A percentile compares a stretch with the other conserved stretches of the same genome.
Evolutionary conservation across 1,140 invertebrate species (phyloP).

Genomic region (Psilanteris sp.): DNA sequence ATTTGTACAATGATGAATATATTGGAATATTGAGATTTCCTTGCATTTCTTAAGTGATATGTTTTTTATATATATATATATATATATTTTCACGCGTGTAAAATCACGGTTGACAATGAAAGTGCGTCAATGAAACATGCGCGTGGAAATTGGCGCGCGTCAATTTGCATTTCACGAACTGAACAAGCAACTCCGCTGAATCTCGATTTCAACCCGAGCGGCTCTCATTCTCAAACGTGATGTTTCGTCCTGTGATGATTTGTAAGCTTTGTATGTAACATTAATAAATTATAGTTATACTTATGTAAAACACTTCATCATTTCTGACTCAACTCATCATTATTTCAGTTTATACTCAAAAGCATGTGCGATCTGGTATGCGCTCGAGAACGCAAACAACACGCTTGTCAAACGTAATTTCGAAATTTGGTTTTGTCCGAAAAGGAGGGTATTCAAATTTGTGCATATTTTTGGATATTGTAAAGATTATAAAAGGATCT

Average conservation of each 20-base stretch:
- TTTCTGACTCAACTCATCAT: slow-evolving; percentile 52
- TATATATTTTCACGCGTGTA: slow-evolving; percentile 41
- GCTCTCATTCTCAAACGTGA: slow-evolving; percentile 52
- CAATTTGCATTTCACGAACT: too few species aligned
- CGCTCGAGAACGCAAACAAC: slow-evolving; percentile 38
- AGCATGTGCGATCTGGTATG: slow-evolving; percentile 55
- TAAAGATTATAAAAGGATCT: slow-evolving; percentile 32
- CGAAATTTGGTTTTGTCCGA: slow-evolving; percentile 1
- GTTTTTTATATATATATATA: too few species aligned
- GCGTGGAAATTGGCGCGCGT: too few species aligned
- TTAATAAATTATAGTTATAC: slow-evolving; percentile 61
- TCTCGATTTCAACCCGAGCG: too few species aligned
- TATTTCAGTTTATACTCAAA: slow-evolving; percentile 59
- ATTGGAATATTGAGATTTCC: slow-evolving; percentile 69
- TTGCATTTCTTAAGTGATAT: slow-evolving; percentile 61
- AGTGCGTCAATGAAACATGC: too few species aligned
- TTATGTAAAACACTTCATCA: slow-evolving; percentile 43
- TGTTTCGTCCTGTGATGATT: slow-evolving; percentile 60
- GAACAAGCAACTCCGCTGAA: too few species aligned
- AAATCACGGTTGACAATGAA: slow-evolving; percentile 45
- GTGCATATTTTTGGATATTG: slow-evolving; percentile 50
- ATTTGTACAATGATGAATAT: slow-evolving; percentile 59
- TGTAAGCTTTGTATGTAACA: slow-evolving; percentile 63
- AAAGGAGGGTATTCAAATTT: slow-evolving; percentile 44
- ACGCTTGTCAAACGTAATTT: slow-evolving; percentile 52